phyloP scores from a whole-genome alignment of 2,888 invertebrate species.

The Cetonia aurata region DNA sequence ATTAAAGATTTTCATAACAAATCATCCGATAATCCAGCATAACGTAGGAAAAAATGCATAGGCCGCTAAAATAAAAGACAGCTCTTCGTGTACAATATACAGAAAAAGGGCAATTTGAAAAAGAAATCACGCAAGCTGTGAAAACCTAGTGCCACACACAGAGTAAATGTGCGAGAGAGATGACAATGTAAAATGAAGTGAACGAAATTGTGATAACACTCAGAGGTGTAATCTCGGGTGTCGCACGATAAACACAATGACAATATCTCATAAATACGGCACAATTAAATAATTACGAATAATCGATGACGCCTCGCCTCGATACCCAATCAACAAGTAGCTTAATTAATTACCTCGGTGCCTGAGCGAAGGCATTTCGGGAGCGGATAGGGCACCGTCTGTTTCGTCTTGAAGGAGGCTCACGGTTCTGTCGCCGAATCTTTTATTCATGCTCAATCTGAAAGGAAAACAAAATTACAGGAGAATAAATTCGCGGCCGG shows the following conservation, averaged over 20 bases:
- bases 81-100: constrained; percentile 1
- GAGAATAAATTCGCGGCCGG: not conserved
- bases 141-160: constrained; percentile 27
- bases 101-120: constrained; percentile 8
- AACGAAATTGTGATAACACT: not conserved
- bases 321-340: not conserved
- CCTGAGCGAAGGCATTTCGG: constrained; percentile 80
- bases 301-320: too few relatives aligned
- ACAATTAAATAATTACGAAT: too few relatives aligned
- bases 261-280: too few relatives aligned
- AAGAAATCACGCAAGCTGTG: constrained; percentile 1
- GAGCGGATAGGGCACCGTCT: constrained; percentile 85
- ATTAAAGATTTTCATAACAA: not conserved
- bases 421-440: constrained; percentile 69
- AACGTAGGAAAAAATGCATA: constrained; percentile 24
- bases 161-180: constrained; percentile 18
- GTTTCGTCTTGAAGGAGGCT: constrained; percentile 78
- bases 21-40: constrained; percentile 15
- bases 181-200: constrained; percentile 25
- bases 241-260: too few relatives aligned
- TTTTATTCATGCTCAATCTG: constrained; percentile 67
- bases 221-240: too few relatives aligned
- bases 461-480: constrained; percentile 40
- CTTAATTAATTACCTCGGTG: constrained; percentile 69
- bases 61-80: constrained; percentile 26